These are phyloP conservation scores for Imbricaverruca yamaguchii DNA, from an alignment of 2,888 invertebrate species.

Conservation along the genomic window DNA sequence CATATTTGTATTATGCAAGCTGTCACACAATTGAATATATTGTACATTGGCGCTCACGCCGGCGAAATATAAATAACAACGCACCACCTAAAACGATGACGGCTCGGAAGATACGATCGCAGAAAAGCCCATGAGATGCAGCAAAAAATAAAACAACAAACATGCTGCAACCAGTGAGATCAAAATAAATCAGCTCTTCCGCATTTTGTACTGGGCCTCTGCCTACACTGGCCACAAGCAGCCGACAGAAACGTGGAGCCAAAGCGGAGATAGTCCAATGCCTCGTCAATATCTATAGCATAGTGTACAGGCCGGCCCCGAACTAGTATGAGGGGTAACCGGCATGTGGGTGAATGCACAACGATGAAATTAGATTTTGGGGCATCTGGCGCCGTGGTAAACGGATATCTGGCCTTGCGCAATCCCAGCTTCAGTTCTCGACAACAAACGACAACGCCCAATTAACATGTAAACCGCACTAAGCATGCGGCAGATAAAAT, in stretches of 20 bases:
- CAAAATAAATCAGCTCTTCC: neutral
- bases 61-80: constrained; percentile 5
- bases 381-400: too few species aligned
- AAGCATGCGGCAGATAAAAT: too few species aligned
- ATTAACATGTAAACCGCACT: too few species aligned
- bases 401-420: too few species aligned
- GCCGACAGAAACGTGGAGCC: neutral
- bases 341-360: too few species aligned
- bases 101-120: neutral
- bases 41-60: neutral
- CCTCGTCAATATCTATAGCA: neutral
- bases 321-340: too few species aligned
- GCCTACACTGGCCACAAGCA: neutral
- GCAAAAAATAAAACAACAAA: neutral
- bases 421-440: too few species aligned
- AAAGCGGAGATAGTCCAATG: neutral
- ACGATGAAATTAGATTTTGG: too few species aligned
- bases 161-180: neutral
- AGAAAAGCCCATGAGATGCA: constrained; percentile 13
- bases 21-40: neutral
- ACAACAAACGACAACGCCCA: too few species aligned
- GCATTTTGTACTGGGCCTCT: constrained; percentile 12
- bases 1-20: neutral
- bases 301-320: neutral
- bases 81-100: neutral